Conservation (phyloP, 2,113 vertebrate species). For the Thoracochromis brauschi region DNA sequence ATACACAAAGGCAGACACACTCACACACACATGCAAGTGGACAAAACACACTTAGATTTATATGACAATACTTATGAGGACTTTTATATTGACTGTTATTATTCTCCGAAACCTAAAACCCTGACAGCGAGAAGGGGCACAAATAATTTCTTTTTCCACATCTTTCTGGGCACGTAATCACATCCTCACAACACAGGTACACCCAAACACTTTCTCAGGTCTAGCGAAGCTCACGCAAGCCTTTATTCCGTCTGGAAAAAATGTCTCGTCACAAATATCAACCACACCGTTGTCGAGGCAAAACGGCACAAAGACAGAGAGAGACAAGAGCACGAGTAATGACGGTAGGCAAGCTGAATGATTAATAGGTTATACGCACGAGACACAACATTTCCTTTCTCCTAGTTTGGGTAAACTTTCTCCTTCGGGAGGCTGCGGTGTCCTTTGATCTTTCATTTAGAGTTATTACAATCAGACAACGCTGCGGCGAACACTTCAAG, state of each 20-base stretch:
- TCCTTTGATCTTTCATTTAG: constrained; percentile 27
- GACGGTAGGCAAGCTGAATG: background rate
- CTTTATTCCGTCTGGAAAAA: background rate
- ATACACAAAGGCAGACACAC: constrained; percentile 11
- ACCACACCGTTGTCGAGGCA: background rate
- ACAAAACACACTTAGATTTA: background rate
- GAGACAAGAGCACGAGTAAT: background rate
- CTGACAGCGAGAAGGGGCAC: background rate
- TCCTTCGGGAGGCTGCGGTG: background rate
- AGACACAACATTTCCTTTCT: background rate
- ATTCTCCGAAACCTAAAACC: background rate
- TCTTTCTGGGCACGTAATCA: background rate
- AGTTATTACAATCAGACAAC: constrained; percentile 19
- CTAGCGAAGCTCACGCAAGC: background rate
- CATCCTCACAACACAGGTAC: background rate
- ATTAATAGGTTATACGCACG: constrained; percentile 29
- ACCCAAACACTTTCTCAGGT: background rate
- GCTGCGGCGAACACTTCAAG: background rate
- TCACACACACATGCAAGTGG: background rate
- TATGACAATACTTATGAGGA: background rate
- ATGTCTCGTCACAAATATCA: background rate
- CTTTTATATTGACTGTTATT: background rate
- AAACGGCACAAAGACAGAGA: background rate
- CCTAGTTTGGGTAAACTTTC: constrained; percentile 11
- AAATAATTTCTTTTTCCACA: background rate